Percentiles rank a stretch among this genome's conserved stretches.
Evolutionary conservation across 2,888 invertebrate genomes (phyloP).

Genomic region (Oscheius sp.): DNA sequence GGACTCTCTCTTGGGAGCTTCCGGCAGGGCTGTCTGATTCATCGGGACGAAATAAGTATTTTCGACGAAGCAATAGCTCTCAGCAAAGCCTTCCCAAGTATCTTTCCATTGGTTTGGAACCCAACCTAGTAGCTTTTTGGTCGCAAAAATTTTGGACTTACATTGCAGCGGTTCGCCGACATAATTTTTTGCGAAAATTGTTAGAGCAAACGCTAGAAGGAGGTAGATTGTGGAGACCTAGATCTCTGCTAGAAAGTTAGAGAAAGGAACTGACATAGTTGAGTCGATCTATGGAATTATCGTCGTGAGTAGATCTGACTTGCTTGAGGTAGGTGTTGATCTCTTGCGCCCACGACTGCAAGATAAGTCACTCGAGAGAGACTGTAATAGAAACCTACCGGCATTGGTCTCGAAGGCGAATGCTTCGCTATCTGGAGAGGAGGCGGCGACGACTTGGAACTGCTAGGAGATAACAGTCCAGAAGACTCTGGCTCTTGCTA

Average conservation of each 20-base stretch:
- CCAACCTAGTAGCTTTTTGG: slow-evolving; percentile 73
- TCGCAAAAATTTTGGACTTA: slow-evolving; percentile 73
- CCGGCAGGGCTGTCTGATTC: slow-evolving; percentile 48
- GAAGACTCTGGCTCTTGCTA: neutral
- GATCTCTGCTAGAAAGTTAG: neutral
- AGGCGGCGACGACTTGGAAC: slow-evolving; percentile 4
- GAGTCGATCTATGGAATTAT: slow-evolving; percentile 72
- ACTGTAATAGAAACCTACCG: slow-evolving; percentile 2
- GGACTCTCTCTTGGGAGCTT: slow-evolving; percentile 43
- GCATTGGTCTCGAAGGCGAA: neutral
- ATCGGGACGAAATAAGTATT: slow-evolving; percentile 72
- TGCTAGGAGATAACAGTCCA: slow-evolving; percentile 10
- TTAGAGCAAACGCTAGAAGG: slow-evolving; percentile 71
- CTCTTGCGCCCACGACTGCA: slow-evolving; percentile 17
- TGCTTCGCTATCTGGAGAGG: slow-evolving; percentile 20
- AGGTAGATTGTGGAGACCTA: slow-evolving; percentile 72
- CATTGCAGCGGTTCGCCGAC: slow-evolving; percentile 74
- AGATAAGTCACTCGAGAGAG: slow-evolving; percentile 2
- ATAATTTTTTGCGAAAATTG: slow-evolving; percentile 73
- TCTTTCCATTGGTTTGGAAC: slow-evolving; percentile 60
- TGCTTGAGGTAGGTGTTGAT: slow-evolving; percentile 33
- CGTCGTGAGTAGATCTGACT: slow-evolving; percentile 63
- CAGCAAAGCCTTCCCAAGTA: slow-evolving; percentile 73
- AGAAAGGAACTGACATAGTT: slow-evolving; percentile 69
- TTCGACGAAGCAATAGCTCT: slow-evolving; percentile 74